Evolutionary conservation across 1,140 invertebrate species (phyloP), one percentile per base, ranked within the genome.

Genomic region (Drosophila ercepeae): DNA sequence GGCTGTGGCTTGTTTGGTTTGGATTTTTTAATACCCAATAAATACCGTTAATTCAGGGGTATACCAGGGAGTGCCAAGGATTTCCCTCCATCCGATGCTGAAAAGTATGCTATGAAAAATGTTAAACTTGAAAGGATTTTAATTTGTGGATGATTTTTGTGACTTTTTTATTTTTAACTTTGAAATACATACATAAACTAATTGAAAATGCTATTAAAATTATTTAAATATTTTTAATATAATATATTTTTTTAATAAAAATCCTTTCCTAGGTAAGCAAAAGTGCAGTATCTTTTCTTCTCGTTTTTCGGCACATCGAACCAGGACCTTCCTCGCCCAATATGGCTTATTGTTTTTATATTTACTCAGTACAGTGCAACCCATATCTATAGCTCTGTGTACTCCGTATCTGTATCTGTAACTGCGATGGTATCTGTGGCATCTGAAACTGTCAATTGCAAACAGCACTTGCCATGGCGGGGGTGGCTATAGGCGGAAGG

Each of bases 311-410:
- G 53, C 79, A 57, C 59, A 61, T 61, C 11, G 57, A 14, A 25
- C 4, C 13, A 21, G 27, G 21, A 11, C 11, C 19, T 45, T 8
- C 1, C 25, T 14, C 59, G 3, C 7, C 18, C 8, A 50, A 34
- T 59, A 67, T 76, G 48, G 63, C 81, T 88, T 81, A 86, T 86
- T 82, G 82, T 88, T 86, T 88, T 86, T 88, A 77, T 88, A 86
- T 88, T 49, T 75, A 82, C 82, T 77, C 63, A 57, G 58, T 44
- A 41, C 21, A 61, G 29, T 32, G 45, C 49, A 73, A 21, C 29
- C 48, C 59, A 51, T 70, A 49, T 48, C 46, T 36, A 9, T 3
- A 19, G 3, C 9, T n/a, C 29, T 21, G 32, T 48, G 23, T 32
- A 19, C 16, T 18, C 9, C 6, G 25, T 18, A 27, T 27, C 13